Conservation (phyloP, 2,888 invertebrate genomes). For the Polyommatus iphigenia region DNA sequence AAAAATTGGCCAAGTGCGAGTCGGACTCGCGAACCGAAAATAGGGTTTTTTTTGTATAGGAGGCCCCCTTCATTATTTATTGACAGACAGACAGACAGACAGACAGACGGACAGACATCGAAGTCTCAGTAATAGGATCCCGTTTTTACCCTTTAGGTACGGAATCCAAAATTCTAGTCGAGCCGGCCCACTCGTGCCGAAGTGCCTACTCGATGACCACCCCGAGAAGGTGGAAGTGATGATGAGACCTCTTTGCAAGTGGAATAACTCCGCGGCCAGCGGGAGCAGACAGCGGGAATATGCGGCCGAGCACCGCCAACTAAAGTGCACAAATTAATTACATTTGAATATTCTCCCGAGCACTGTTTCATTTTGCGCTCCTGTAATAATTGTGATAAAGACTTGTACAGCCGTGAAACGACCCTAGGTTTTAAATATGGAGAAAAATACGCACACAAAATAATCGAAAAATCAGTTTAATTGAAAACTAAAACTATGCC, state of each 20-base stretch:
- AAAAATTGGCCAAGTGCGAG: too few relatives aligned
- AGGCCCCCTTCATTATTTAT: too few relatives aligned
- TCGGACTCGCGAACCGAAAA: too few relatives aligned
- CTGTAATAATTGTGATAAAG: neutral
- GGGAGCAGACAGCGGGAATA: neutral
- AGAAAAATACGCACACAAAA: neutral
- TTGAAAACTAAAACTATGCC: neutral
- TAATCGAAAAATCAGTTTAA: neutral
- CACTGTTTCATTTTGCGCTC: neutral
- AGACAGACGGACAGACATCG: too few relatives aligned
- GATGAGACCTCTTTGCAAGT: neutral
- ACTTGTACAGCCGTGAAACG: neutral
- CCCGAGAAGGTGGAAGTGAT: neutral
- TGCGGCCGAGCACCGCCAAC: neutral
- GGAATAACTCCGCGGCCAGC: neutral
- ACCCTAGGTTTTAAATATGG: neutral
- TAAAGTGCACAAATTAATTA: constrained; percentile 9
- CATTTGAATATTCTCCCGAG: constrained; percentile 1
- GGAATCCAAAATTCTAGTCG: neutral
- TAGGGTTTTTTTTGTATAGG: too few relatives aligned
- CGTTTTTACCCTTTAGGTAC: too few relatives aligned
- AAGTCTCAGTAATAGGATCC: too few relatives aligned
- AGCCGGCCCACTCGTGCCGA: neutral
- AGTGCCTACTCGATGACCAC: neutral
- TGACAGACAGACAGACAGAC: too few relatives aligned